Base-by-base conservation (phyloP, 2,797 vertebrate species). In the Tokudaia tokunoshimensis region DNA sequence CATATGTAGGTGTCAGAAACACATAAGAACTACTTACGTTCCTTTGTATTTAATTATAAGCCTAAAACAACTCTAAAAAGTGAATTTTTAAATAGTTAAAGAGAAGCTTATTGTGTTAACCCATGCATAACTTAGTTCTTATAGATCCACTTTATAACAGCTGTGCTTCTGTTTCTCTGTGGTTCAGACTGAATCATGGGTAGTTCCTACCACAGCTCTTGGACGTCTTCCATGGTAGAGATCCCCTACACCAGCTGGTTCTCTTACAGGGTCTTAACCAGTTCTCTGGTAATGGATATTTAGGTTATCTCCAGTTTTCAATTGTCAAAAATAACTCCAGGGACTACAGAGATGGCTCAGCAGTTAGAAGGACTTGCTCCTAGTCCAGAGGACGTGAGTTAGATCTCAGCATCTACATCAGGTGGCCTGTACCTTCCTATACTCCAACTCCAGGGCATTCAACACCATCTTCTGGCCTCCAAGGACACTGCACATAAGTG, bases 301-400 rank as follows among this genome's bases (percentile, higher is more conserved):
- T 91, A 55, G 41, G 4, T 55, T 82, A 65, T 70, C 80, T 93
- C 24, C 29, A 78, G 34, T 79, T 93, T 92, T 88, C 26, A 50
- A 59, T 90, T 85, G 79, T 89, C 86, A 89, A 94, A 94, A 96
- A 6, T 50, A 67, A 52, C 31, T 37, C 31, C 44, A 86, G 63
- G 37, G 31, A 50, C 63, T 3, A 34, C 29, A 86, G 47, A 70
- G 47, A 52, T 37, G 47, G 4, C 84, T 44, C 17, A 86, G 22
- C 8, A 5, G 34, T 26, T 17, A 37, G 9, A 50, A 86, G 31
- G 34, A 52, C 84, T n/a, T 67, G 34, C 31, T 85, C 2, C 17
- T 47, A 13, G 29, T 67, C 41, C 82, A 85, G 44, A 50, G 63
- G 31, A 67, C 31, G 0, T 14, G 19, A 9, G 47, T 29, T 50